Conservation (phyloP, 2,797 vertebrate genomes). For the Chrysocyon brachyurus region DNA sequence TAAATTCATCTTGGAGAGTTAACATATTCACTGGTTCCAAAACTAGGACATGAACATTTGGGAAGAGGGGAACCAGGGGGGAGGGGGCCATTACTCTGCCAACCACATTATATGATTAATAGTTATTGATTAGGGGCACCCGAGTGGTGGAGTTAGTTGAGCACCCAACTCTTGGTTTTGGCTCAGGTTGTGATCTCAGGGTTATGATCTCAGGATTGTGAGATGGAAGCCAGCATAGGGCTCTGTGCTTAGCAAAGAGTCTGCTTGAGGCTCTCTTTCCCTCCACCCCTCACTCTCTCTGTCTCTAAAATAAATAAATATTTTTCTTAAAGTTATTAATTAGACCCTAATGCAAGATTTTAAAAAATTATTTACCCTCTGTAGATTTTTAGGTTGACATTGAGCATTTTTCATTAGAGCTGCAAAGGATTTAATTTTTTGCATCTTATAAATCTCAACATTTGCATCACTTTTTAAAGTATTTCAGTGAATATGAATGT, state of each 20-base stretch:
- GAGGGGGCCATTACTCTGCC: not conserved
- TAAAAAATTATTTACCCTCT: not conserved
- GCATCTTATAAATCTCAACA: not conserved
- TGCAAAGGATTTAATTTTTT: not conserved
- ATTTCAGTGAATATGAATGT: not conserved
- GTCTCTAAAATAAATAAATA: not conserved
- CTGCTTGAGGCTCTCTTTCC: not conserved
- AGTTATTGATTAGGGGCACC: not conserved
- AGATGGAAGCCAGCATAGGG: not conserved
- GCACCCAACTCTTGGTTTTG: not conserved
- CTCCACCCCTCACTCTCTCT: not conserved
- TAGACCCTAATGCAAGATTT: not conserved
- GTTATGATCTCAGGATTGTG: not conserved
- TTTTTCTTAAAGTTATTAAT: not conserved
- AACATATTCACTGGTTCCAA: not conserved
- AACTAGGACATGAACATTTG: not conserved
- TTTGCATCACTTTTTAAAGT: slow-evolving; percentile 15
- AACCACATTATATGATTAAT: not conserved
- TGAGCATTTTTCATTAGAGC: not conserved
- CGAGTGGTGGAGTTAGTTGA: not conserved
- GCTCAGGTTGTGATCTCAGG: not conserved
- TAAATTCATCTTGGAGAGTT: not conserved
- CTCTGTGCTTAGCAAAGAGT: not conserved
- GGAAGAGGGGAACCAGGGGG: too few relatives aligned
- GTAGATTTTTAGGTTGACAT: not conserved